phyloP scores from a whole-genome alignment of 2,113 vertebrate species.

The Polypterus bichir region DNA sequence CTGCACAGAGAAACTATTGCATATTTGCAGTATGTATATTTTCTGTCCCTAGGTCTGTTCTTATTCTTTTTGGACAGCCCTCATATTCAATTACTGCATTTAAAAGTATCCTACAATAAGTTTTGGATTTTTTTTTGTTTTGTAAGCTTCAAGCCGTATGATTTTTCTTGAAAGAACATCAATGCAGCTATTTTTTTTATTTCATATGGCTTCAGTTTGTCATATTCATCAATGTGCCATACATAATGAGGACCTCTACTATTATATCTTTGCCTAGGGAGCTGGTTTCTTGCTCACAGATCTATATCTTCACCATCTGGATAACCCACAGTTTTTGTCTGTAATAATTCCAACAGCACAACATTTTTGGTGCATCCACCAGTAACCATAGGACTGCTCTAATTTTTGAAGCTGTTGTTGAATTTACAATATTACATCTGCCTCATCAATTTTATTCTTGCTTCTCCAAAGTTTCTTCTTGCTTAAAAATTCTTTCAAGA shows the following conservation, averaged over 20 bases:
- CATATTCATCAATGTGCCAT: constrained; percentile 19
- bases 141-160: constrained; percentile 12
- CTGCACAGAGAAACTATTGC: constrained; percentile 9
- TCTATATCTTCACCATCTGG: no score
- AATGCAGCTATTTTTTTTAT: constrained; percentile 14
- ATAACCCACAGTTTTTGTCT: no score
- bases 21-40: constrained; percentile 1
- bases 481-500: no score
- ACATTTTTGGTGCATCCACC: no score
- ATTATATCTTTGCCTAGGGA: not conserved
- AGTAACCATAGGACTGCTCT: no score
- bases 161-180: constrained; percentile 15
- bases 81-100: constrained; percentile 3
- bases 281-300: no score
- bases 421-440: no score
- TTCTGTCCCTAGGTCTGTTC: constrained; percentile 13
- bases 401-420: no score
- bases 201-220: constrained; percentile 16
- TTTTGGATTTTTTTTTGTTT: constrained; percentile 18
- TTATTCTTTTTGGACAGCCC: constrained; percentile 12
- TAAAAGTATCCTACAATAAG: constrained; percentile 19
- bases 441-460: no score
- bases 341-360: no score
- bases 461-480: no score
- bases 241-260: constrained; percentile 13